Evolutionary conservation across 2,113 vertebrate genomes (phyloP).

Genomic region (Tyrannus savana): DNA sequence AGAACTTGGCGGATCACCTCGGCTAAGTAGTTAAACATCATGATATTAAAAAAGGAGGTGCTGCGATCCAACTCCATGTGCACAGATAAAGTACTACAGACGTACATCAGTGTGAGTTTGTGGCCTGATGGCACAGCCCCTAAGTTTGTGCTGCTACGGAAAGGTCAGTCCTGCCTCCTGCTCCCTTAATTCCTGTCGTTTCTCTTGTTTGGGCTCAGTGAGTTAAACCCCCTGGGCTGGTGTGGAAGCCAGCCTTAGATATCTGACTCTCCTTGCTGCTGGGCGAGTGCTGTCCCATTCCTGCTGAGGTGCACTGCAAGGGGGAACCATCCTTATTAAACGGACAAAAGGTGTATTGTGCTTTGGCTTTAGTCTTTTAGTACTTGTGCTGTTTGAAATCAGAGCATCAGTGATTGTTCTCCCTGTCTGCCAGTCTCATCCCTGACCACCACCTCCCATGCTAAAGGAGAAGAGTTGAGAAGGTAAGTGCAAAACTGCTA

Average conservation of each 20-base stretch:
- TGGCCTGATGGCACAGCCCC: neutral
- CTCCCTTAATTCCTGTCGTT: neutral
- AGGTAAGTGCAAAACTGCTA: neutral
- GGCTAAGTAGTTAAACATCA: neutral
- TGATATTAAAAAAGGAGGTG: neutral
- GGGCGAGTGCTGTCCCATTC: neutral
- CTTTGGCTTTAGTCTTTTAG: neutral
- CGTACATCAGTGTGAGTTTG: neutral
- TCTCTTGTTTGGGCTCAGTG: neutral
- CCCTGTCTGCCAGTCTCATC: rapidly evolving
- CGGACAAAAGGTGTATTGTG: rapidly evolving
- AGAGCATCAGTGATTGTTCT: rapidly evolving
- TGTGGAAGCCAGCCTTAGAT: neutral
- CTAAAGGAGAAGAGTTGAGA: neutral
- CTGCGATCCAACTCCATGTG: rapidly evolving
- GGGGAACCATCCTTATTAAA: neutral
- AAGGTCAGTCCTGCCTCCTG: neutral
- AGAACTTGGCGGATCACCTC: constrained; percentile 41
- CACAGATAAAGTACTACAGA: neutral
- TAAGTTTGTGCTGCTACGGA: neutral
- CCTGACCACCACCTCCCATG: neutral
- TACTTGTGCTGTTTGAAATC: neutral
- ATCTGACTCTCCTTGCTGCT: neutral
- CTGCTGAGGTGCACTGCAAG: neutral
- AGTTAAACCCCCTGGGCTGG: neutral